Evolutionary conservation across 1,140 invertebrate genomes (phyloP).

Genomic region (Neoseiulus cucumeris): DNA sequence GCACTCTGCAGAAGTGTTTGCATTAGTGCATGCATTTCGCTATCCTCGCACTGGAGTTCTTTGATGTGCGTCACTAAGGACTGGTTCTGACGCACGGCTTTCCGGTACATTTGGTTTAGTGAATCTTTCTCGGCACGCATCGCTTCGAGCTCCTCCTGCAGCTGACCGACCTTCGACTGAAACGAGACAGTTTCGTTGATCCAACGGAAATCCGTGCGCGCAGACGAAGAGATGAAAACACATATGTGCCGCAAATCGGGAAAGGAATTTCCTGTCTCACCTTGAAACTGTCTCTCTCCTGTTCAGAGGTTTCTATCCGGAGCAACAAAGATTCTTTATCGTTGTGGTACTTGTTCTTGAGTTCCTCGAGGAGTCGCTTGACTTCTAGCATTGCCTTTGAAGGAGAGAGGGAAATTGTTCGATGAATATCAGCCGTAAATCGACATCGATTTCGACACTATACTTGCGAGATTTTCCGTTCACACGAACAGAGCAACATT

Average conservation of each 20-base stretch:
- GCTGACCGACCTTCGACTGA: neutral
- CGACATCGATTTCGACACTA: too few relatives aligned
- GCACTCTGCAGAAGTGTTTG: conserved; percentile 2
- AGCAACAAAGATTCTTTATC: neutral
- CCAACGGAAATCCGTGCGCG: too few relatives aligned
- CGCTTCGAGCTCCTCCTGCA: neutral
- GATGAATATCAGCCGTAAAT: neutral
- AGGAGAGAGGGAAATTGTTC: neutral
- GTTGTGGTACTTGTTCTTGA: conserved; percentile 4
- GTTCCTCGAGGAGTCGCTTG: conserved; percentile 1
- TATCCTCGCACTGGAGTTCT: neutral
- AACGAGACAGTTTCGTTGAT: too few relatives aligned
- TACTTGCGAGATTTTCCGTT: too few relatives aligned
- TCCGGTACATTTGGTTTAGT: neutral
- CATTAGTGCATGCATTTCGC: conserved; percentile 4
- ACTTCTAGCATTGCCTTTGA: conserved; percentile 3
- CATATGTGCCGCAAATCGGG: too few relatives aligned
- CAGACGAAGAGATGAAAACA: too few relatives aligned
- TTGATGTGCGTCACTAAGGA: conserved; percentile 2
- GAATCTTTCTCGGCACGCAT: neutral
- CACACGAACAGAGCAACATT: too few relatives aligned
- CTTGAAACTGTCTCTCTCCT: neutral
- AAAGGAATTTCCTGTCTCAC: too few relatives aligned
- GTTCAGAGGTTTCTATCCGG: neutral
- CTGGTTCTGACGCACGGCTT: conserved; percentile 1